phyloP scores from a whole-genome alignment of 2,797 vertebrate species.

The Mastacembelus armatus region DNA sequence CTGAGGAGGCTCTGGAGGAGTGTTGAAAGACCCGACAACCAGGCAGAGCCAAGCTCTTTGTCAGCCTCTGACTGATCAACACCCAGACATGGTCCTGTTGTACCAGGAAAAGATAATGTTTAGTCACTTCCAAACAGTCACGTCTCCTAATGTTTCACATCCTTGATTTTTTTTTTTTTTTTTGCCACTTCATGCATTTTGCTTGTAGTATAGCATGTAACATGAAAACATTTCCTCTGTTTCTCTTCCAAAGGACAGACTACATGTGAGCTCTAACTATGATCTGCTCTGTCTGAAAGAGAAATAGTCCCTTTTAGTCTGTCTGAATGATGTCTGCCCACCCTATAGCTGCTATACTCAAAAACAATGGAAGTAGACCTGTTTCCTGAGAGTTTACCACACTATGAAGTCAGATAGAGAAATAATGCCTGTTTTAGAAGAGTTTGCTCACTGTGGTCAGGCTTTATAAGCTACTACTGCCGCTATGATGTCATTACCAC shows the following conservation, averaged over 20 bases:
- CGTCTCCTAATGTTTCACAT: constrained; percentile 6
- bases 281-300: not conserved
- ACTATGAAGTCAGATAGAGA: constrained; percentile 63
- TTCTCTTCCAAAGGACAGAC: not conserved
- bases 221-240: not conserved
- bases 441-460: constrained; percentile 55
- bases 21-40: constrained; percentile 66
- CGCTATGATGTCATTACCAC: constrained; percentile 74
- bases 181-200: not conserved
- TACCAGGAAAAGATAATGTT: constrained; percentile 39
- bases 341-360: constrained; percentile 21
- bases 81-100: constrained; percentile 42
- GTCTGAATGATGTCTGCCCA: constrained; percentile 31
- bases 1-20: constrained; percentile 56
- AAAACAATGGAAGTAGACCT: constrained; percentile 56
- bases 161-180: not conserved
- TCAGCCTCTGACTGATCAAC: constrained; percentile 49
- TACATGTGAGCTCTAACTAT: constrained; percentile 3
- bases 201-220: not conserved
- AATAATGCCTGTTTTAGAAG: constrained; percentile 63
- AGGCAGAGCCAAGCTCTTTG: constrained; percentile 44
- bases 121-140: constrained; percentile 2
- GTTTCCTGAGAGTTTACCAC: constrained; percentile 66
- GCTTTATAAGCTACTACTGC: constrained; percentile 61
- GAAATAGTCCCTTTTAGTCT: not conserved